phyloP scores from a whole-genome alignment of 2,113 vertebrate genomes.

The Rhagologus leucostigma region DNA sequence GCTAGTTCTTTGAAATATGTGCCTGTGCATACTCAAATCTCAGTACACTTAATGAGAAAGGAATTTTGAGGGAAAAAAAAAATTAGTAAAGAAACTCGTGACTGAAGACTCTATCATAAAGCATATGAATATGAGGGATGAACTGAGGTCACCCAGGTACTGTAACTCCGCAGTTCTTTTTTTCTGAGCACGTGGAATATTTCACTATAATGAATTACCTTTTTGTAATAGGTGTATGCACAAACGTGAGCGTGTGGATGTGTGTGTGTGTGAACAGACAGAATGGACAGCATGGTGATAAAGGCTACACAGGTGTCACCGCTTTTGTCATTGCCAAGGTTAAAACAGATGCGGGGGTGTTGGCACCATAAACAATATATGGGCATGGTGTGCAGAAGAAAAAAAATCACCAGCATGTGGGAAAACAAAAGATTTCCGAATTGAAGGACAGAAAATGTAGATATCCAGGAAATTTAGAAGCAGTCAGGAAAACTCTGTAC shows the following conservation, averaged over 20 bases:
- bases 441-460: not conserved
- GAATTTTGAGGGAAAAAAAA: not conserved
- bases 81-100: not conserved
- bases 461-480: not conserved
- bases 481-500: not conserved
- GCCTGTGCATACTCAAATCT: not conserved
- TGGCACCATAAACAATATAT: not conserved
- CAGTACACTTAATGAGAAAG: not conserved
- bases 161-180: not conserved
- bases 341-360: not conserved
- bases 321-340: not conserved
- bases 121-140: not conserved
- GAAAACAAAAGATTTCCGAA: not conserved
- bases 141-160: not conserved
- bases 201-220: not conserved
- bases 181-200: not conserved
- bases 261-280: not conserved
- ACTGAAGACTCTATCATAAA: not conserved
- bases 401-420: not conserved
- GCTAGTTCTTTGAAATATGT: not conserved
- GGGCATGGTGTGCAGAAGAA: not conserved
- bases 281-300: not conserved
- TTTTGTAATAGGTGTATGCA: not conserved
- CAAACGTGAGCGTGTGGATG: accelerated
- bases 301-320: accelerated